phyloP scores from a whole-genome alignment of 2,797 vertebrate genomes.

The Huso huso region DNA sequence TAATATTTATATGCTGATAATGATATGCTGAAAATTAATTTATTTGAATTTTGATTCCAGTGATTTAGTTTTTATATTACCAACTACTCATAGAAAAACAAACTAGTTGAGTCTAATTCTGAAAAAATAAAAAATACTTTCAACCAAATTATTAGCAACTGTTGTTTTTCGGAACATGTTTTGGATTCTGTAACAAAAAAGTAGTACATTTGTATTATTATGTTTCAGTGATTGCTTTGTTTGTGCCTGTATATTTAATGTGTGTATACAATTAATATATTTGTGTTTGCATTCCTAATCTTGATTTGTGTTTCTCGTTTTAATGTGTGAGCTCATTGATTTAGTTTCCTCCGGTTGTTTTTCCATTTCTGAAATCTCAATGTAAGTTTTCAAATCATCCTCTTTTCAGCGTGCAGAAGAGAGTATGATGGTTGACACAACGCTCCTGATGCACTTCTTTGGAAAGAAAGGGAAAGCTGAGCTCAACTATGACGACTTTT shows the following conservation, averaged over 20 bases:
- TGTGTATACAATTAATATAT: conserved; percentile 10
- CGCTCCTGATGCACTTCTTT: conserved; percentile 87
- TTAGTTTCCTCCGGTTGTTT: conserved; percentile 18
- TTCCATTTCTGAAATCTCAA: background rate
- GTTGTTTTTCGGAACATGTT: background rate
- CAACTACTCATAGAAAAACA: too few relatives aligned
- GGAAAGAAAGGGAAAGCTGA: conserved; percentile 90
- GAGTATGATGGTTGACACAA: conserved; percentile 76
- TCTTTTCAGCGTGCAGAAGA: conserved; percentile 67
- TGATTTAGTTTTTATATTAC: background rate
- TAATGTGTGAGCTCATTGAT: conserved; percentile 3
- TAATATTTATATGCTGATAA: background rate
- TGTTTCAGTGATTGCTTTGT: background rate
- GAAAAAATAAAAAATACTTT: too few relatives aligned
- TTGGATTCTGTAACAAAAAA: conserved; percentile 10
- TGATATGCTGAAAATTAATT: background rate
- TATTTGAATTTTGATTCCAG: background rate
- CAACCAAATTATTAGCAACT: too few relatives aligned
- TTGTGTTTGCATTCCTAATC: conserved; percentile 1
- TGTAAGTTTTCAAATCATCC: conserved; percentile 6
- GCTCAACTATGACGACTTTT: conserved; percentile 86
- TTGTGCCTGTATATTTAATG: conserved; percentile 6
- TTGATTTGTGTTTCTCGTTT: background rate
- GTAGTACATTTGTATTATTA: conserved; percentile 50
- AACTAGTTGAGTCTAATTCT: too few relatives aligned